phyloP scores from a whole-genome alignment of 2,797 vertebrate genomes.

The Anniella stebbinsi region DNA sequence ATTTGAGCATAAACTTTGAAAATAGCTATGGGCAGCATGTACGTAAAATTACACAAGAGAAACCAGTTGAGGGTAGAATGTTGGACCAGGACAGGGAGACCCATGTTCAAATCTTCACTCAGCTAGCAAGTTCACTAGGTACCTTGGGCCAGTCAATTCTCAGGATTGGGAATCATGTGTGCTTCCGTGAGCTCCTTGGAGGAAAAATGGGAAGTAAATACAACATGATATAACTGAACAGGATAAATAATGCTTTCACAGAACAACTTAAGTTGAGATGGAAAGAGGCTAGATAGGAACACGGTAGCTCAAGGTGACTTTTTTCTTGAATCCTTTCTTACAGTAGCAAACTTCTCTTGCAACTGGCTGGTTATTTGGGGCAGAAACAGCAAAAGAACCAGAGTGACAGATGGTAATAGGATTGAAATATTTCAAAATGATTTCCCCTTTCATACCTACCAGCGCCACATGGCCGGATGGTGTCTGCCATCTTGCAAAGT shows the following conservation, averaged over 20 bases:
- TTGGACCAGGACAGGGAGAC: not conserved
- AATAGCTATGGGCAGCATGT: not conserved
- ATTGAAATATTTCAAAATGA: not conserved
- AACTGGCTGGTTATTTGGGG: not conserved
- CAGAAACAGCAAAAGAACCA: not conserved
- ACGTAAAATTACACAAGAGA: not conserved
- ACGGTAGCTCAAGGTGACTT: too few relatives aligned
- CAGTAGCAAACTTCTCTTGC: not conserved
- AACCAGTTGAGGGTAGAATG: not conserved
- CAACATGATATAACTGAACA: not conserved
- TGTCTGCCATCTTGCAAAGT: constrained; percentile 90
- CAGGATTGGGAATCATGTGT: not conserved
- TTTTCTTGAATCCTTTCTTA: too few relatives aligned
- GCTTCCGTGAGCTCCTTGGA: not conserved
- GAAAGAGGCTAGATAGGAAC: too few relatives aligned
- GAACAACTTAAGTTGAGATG: not conserved
- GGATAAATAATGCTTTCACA: not conserved
- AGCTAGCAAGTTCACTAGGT: not conserved
- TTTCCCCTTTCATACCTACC: constrained; percentile 41
- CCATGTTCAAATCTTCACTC: too few relatives aligned
- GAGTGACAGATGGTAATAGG: not conserved
- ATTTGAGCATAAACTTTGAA: not conserved
- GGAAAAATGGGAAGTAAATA: not conserved
- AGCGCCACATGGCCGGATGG: constrained; percentile 96
- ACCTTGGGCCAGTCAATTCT: not conserved